phyloP scores from a whole-genome alignment of 2,113 vertebrate genomes.

The Cranoglanis bouderius region DNA sequence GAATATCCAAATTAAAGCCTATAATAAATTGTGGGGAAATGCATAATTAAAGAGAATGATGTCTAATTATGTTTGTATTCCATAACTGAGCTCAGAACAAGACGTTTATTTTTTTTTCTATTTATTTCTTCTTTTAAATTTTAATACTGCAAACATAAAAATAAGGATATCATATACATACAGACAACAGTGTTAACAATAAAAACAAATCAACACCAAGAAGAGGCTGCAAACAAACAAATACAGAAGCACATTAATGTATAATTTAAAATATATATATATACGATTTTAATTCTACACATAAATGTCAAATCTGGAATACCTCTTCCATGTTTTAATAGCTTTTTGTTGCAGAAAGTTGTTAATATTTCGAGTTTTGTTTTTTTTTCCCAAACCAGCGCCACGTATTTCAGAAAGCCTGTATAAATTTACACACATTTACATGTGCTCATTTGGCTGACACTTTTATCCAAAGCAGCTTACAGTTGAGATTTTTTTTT shows the following conservation, averaged over 20 bases:
- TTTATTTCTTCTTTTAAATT: background rate
- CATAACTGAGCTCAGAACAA: background rate
- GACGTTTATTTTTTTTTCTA: too few relatives aligned
- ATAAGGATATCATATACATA: background rate
- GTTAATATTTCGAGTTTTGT: background rate
- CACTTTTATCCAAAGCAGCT: background rate
- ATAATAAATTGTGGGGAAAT: background rate
- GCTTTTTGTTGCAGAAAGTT: background rate
- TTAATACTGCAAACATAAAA: background rate
- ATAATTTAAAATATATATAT: background rate
- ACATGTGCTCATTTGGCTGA: background rate
- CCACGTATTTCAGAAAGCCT: background rate
- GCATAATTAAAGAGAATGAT: too few relatives aligned
- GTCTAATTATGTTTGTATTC: background rate
- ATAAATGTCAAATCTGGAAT: background rate
- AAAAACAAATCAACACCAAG: background rate
- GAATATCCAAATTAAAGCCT: background rate
- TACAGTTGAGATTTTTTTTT: too few relatives aligned
- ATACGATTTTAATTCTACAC: background rate
- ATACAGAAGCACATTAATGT: background rate
- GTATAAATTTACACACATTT: background rate
- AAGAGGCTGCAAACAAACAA: background rate
- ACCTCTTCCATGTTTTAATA: background rate
- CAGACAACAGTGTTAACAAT: background rate
- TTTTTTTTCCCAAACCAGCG: background rate